Evolutionary conservation across 2,113 vertebrate genomes (phyloP).

Genomic region (Tragelaphus buxtoni): DNA sequence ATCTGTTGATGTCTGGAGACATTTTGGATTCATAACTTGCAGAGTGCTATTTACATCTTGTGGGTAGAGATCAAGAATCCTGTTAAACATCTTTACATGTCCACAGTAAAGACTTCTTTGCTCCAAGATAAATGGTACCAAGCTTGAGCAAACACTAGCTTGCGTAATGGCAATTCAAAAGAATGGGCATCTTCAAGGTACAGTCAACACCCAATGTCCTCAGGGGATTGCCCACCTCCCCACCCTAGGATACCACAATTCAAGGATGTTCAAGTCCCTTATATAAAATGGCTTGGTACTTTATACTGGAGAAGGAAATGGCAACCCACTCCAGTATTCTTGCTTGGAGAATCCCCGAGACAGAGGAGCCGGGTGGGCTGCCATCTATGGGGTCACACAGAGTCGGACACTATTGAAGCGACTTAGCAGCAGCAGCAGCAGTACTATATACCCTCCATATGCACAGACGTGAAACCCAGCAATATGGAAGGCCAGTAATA

Average conservation of each 20-base stretch:
- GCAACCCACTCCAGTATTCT: too few relatives aligned
- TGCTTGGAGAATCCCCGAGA: too few relatives aligned
- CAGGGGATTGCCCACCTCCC: not conserved
- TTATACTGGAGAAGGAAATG: not conserved
- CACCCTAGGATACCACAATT: not conserved
- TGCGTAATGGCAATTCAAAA: not conserved
- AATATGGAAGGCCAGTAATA: not conserved
- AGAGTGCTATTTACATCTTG: not conserved
- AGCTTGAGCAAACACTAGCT: not conserved
- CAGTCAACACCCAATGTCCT: not conserved
- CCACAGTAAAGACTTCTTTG: not conserved
- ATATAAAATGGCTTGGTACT: not conserved
- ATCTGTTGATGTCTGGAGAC: not conserved
- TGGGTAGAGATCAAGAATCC: not conserved
- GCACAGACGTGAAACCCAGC: not conserved
- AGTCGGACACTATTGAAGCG: fast-evolving
- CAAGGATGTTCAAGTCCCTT: not conserved
- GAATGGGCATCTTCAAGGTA: not conserved
- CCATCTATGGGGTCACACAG: too few relatives aligned
- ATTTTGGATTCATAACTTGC: not conserved
- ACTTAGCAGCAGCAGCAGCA: not conserved
- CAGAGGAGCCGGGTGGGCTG: too few relatives aligned
- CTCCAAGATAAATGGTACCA: not conserved
- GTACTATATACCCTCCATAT: not conserved
- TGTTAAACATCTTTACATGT: not conserved